Conservation (phyloP, 2,888 invertebrate genomes). For the Amphipoea lucens region DNA sequence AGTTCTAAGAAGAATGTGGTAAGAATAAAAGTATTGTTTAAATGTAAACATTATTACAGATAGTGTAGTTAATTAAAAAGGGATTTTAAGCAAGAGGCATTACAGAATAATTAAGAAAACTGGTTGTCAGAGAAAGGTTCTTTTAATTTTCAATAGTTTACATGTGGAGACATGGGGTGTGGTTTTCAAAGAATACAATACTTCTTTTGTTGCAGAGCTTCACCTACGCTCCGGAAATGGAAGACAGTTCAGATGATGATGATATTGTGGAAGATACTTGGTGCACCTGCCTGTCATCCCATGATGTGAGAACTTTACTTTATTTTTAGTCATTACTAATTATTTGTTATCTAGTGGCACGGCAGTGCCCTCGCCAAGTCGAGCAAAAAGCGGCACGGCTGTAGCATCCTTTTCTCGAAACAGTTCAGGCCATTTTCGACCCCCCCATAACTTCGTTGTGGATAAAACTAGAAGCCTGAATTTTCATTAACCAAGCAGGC, state of each 20-base stretch:
- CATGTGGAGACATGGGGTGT: neutral
- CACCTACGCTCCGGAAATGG: conserved; percentile 80
- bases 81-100: neutral
- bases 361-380: too few relatives aligned
- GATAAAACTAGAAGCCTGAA: too few relatives aligned
- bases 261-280: conserved; percentile 82
- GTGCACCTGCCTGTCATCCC: conserved; percentile 87
- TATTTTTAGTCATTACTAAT: neutral
- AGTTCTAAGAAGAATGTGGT: conserved; percentile 78
- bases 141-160: neutral
- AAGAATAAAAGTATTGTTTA: conserved; percentile 50
- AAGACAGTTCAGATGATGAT: conserved; percentile 84
- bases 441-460: too few relatives aligned
- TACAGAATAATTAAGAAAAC: neutral
- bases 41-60: neutral
- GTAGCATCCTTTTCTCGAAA: too few relatives aligned
- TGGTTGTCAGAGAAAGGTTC: neutral
- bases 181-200: neutral
- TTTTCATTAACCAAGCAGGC: too few relatives aligned
- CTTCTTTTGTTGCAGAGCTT: conserved; percentile 77
- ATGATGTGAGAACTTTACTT: conserved; percentile 76
- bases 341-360: neutral
- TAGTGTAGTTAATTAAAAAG: too few relatives aligned
- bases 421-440: too few relatives aligned
- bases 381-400: too few relatives aligned